Base-by-base conservation (phyloP, 2,797 vertebrate genomes). In the Rachycentron canadum region DNA sequence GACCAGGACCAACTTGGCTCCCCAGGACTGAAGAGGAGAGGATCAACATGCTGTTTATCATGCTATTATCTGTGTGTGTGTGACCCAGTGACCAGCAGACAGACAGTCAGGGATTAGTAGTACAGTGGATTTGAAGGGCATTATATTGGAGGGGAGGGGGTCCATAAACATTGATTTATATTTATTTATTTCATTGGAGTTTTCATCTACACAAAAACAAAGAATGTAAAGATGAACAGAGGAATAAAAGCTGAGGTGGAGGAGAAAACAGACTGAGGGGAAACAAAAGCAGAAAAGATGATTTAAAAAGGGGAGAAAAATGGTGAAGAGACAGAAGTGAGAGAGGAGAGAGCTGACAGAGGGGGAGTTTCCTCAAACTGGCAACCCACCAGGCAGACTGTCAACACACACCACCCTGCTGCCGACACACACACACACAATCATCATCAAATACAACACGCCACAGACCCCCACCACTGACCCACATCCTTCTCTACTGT, bases 401-500 rank as follows among this genome's bases (percentile, higher is more conserved):
- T 72, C 76, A 84, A 73, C 78, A 85, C 67, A 71, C 47, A 75
- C 66, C 25, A 32, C 21, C 59, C 56, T 49, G 58, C 52, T 40
- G 47, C 70, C 11, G 14, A 58, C 67, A 66, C 73, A 50, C 79
- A 78, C 64, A 60, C 65, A 60, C 43, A 45, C 41, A 19, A 32
- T 43, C 9, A 43, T 16, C 40, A 66, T 68, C 65, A 82, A 81
- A 85, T 36, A 74, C 76, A 78, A 76, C 67, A 81, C 79, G 84
- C 40, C 40, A 41, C 41, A 81, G 69, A 78, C 80, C 75, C 77
- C 78, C 85, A 83, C 82, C 47, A 58, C 78, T 88, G 83, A 88
- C 88, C 85, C 85, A 91, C 77, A 89, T 85, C 78, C 82, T 78
- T 82, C 61, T 73, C 69, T 75, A 16, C 73, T 62, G 81, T 88